phyloP scores from a whole-genome alignment of 2,113 vertebrate species.

The Gopherus evgoodei region DNA sequence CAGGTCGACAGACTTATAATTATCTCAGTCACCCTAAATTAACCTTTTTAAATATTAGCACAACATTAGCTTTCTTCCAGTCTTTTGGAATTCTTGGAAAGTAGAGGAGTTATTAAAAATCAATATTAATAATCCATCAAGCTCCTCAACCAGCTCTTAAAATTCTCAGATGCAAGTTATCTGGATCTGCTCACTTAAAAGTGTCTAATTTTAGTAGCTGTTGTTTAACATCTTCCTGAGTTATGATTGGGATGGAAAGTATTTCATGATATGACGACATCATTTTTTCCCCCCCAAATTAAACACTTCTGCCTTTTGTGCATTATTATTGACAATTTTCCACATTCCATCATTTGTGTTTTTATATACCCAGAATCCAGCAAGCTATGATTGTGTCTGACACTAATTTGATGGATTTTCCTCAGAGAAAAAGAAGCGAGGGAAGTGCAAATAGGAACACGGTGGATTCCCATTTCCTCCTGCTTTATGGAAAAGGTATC shows the following conservation, averaged over 20 bases:
- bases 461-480: neutral
- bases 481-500: neutral
- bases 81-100: neutral
- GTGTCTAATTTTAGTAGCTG: neutral
- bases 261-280: neutral
- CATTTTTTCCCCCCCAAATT: neutral
- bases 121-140: neutral
- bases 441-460: neutral
- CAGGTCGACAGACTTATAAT: conserved; percentile 53
- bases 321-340: neutral
- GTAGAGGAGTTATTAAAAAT: neutral
- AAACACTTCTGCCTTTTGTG: neutral
- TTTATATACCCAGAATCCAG: neutral
- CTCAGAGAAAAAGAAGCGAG: neutral
- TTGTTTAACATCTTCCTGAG: neutral
- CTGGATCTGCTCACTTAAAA: neutral
- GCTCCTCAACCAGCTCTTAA: neutral
- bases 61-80: neutral
- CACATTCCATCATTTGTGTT: neutral
- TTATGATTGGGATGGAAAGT: neutral
- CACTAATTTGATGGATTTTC: neutral
- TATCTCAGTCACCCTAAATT: neutral
- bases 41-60: neutral
- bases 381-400: neutral
- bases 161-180: neutral